Base-by-base conservation (phyloP, 92 coral and sea anemone genomes). In the Phenganax subtilis region DNA sequence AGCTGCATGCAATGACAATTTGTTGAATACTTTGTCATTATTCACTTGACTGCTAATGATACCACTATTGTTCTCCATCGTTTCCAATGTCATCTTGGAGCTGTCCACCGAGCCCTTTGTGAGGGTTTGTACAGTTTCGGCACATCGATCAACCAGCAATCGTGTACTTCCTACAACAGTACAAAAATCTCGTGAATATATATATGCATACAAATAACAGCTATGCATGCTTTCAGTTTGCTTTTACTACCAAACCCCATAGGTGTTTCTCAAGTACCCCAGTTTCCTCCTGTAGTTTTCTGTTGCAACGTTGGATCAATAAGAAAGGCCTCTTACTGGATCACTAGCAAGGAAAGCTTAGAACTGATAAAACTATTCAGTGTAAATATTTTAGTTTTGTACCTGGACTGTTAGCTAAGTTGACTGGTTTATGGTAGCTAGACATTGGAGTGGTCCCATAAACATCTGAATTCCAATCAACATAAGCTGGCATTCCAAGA, bases 121-220 rank as follows among this genome's bases (percentile, higher is more conserved):
- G 9, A 62, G 69, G 37, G 70, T 28, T 44, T 86, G 77, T 65
- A 70, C 31, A 11, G 85, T 86, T 54, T 31, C 78, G 25, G 85
- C 85, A 79, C 75, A 72, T 52, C 78, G 51, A 53, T 75, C 85
- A 31, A 75, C 88, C 51, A 55, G 14, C 12, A 56, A 6, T 11
- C 71, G 10, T 29, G 47, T 27, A 9, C 10, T 54, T 30, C 27
- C 11, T 29, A 25, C 6, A 10, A 58, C 8, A 16, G 57, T 10
- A 57, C 6, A 73, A 9, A 27, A 73, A 10, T 12, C 20, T 15
- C 10, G 62, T 55, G 9, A 64, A 44, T 61, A 14, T 61, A 5
- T 8, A 1, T 15, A 14, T 61, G n/a, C 27, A 1, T 15, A 61
- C 25, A 3, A 61, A 15, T 61, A 4, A 68, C 73, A 51, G 29